These are phyloP conservation scores for Hydrolagus affinis DNA, from an alignment of 2,113 vertebrate genomes.

Conservation along the genomic window DNA sequence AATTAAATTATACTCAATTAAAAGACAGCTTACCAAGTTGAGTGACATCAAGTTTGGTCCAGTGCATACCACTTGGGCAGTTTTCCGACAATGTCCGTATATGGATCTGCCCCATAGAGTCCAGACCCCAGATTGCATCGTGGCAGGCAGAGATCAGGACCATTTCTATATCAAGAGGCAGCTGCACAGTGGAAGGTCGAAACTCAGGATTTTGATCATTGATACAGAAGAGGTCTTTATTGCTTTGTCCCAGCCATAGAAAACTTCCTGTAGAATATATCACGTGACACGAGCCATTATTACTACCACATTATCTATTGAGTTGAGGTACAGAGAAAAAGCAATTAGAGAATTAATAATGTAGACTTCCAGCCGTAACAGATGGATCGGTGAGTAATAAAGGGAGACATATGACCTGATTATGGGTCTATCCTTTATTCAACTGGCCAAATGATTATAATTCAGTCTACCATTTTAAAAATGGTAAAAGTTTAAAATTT, in stretches of 20 bases:
- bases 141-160: constrained; percentile 74
- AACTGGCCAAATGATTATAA: neutral
- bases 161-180: constrained; percentile 76
- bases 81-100: constrained; percentile 76
- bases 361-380: neutral
- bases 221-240: constrained; percentile 84
- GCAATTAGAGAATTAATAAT: neutral
- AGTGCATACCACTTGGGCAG: constrained; percentile 82
- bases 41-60: constrained; percentile 83
- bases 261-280: constrained; percentile 64
- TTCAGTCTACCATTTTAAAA: neutral
- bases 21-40: constrained; percentile 72
- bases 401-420: neutral
- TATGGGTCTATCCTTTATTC: neutral
- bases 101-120: constrained; percentile 68
- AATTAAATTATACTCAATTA: neutral
- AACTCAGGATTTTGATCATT: constrained; percentile 74
- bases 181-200: constrained; percentile 74
- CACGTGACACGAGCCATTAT: neutral
- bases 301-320: neutral
- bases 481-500: neutral
- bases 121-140: constrained; percentile 86
- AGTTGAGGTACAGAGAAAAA: neutral
- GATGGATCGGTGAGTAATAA: neutral
- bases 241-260: constrained; percentile 88